These are phyloP conservation scores for Drymodes brunneopygia DNA, from an alignment of 2,113 vertebrate genomes.

Conservation along the genomic window DNA sequence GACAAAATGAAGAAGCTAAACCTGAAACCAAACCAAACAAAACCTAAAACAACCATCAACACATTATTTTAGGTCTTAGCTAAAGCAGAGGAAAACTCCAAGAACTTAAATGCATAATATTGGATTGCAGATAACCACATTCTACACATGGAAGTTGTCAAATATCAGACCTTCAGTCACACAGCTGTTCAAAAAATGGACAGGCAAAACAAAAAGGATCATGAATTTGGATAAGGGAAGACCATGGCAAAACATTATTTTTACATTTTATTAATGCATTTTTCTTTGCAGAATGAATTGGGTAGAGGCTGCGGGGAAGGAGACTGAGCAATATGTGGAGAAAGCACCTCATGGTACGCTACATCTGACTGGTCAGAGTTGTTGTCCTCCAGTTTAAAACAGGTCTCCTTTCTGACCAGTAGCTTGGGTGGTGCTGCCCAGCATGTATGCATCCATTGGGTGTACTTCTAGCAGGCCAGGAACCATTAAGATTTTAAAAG, in stretches of 20 bases:
- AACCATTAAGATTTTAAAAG: background rate
- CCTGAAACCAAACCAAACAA: background rate
- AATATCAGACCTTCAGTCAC: background rate
- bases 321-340: background rate
- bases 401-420: background rate
- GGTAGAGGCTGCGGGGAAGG: background rate
- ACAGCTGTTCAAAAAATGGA: background rate
- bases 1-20: background rate
- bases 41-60: background rate
- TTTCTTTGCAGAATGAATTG: background rate
- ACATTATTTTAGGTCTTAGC: background rate
- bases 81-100: background rate
- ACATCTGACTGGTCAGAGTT: background rate
- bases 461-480: background rate
- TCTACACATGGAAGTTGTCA: background rate
- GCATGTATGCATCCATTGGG: accelerated
- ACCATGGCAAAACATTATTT: background rate
- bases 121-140: background rate
- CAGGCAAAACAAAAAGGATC: background rate
- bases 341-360: background rate
- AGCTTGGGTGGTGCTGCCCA: background rate
- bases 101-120: background rate
- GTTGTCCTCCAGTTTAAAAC: background rate
- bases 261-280: background rate
- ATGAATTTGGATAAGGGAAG: background rate